A percentile compares a stretch with the other conserved stretches of the same genome.
Conservation (phyloP, 2,797 vertebrate genomes). For the Helicolenus hilgendorfi region DNA sequence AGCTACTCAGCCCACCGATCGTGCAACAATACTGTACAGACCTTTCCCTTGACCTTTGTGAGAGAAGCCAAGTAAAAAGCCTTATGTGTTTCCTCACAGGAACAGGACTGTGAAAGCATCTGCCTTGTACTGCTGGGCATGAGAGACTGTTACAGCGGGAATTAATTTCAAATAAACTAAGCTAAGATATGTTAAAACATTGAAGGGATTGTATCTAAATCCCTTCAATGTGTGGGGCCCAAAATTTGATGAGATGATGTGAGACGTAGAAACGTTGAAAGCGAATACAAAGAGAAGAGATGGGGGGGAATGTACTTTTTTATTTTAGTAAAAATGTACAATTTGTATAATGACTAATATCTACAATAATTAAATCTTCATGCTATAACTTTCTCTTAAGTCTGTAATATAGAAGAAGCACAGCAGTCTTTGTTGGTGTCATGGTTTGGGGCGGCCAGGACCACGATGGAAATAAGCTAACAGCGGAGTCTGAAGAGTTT, state of each 20-base stretch:
- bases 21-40: conserved; percentile 76
- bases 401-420: not conserved
- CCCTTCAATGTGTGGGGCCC: not conserved
- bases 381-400: not conserved
- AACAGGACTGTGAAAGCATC: not conserved
- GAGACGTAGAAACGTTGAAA: not conserved
- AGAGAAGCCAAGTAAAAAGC: conserved; percentile 48
- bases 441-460: not conserved
- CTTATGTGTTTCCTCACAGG: conserved; percentile 13
- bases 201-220: not conserved
- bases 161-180: not conserved
- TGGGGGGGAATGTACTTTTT: not conserved
- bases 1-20: conserved; percentile 60
- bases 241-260: not conserved
- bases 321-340: not conserved
- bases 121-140: not conserved
- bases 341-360: not conserved
- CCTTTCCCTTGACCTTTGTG: conserved; percentile 83
- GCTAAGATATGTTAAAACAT: not conserved
- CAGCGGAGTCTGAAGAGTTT: too few species aligned
- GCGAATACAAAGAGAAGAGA: not conserved
- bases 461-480: too few species aligned
- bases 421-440: not conserved
- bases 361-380: not conserved
- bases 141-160: not conserved